Conservation (phyloP, 2,113 vertebrate genomes). For the Dissostichus mawsoni region DNA sequence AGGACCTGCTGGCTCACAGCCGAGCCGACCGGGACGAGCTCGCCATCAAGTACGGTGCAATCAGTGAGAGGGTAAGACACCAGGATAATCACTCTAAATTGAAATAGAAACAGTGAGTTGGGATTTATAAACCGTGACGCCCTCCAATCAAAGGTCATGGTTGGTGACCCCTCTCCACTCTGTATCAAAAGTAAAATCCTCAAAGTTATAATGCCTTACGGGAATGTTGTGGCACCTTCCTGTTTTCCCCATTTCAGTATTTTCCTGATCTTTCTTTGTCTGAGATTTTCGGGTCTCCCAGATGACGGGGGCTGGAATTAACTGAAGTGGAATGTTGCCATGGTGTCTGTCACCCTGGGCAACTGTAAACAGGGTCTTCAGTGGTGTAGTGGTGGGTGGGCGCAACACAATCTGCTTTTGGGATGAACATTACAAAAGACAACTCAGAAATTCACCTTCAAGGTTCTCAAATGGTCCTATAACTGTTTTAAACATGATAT, state of each 20-base stretch:
- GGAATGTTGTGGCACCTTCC: conserved; percentile 1
- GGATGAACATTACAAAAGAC: conserved; percentile 36
- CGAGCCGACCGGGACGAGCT: conserved; percentile 93
- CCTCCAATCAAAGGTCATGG: too few species aligned
- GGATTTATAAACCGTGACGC: neutral
- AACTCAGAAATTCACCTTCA: too few species aligned
- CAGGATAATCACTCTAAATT: neutral
- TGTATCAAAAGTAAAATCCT: neutral
- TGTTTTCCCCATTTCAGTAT: conserved; percentile 32
- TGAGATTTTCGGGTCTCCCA: conserved; percentile 79
- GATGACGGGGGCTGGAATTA: conserved; percentile 81
- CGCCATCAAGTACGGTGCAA: conserved; percentile 93
- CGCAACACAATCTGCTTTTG: neutral
- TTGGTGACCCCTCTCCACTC: neutral
- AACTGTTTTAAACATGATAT: too few species aligned
- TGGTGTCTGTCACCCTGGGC: conserved; percentile 82
- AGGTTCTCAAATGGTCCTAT: neutral
- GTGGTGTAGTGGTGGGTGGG: conserved; percentile 53
- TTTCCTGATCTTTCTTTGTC: conserved; percentile 61
- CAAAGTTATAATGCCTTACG: neutral
- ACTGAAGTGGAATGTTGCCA: conserved; percentile 79
- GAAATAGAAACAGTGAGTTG: neutral
- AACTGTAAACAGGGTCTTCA: conserved; percentile 83
- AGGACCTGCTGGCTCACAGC: conserved; percentile 95
- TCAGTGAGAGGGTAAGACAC: conserved; percentile 91